phyloP scores from a whole-genome alignment of 2,888 invertebrate species.

The Pyralis farinalis region DNA sequence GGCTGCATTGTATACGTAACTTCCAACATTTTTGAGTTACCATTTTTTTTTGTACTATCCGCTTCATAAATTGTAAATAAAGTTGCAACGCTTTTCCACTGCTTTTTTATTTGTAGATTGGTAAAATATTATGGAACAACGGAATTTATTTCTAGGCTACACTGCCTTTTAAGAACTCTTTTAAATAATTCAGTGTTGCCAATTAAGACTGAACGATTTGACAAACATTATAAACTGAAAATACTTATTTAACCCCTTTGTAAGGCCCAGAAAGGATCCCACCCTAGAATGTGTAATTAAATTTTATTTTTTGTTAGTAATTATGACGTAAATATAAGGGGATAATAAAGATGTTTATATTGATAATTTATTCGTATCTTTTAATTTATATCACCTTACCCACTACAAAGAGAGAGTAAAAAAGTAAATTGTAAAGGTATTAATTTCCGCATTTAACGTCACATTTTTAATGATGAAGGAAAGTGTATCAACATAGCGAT shows the following conservation, averaged over 20 bases:
- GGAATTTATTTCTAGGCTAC: too few species aligned
- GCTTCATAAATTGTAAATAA: constrained; percentile 65
- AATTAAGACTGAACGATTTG: constrained; percentile 47
- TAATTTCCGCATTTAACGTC: too few species aligned
- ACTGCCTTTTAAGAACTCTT: constrained; percentile 4
- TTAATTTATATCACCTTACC: constrained; percentile 15
- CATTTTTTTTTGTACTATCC: constrained; percentile 47
- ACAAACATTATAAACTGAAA: constrained; percentile 4
- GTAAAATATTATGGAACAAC: neutral
- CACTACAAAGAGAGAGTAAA: too few species aligned
- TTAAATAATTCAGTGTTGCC: constrained; percentile 58
- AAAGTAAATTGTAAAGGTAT: too few species aligned
- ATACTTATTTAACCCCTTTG: constrained; percentile 13
- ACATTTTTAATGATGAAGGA: too few species aligned
- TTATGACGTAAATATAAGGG: constrained; percentile 43
- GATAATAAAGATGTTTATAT: constrained; percentile 64
- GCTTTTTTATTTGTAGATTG: constrained; percentile 22
- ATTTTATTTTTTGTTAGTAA: constrained; percentile 47
- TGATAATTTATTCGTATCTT: constrained; percentile 12
- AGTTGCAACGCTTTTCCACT: constrained; percentile 35
- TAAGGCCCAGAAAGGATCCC: constrained; percentile 55
- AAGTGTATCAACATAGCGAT: too few species aligned
- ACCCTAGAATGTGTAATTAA: constrained; percentile 57
- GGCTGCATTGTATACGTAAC: constrained; percentile 49
- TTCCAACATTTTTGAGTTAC: constrained; percentile 72